These are phyloP conservation scores for Bolborhynchus lineola DNA, from an alignment of 2,113 vertebrate genomes.

Conservation along the genomic window DNA sequence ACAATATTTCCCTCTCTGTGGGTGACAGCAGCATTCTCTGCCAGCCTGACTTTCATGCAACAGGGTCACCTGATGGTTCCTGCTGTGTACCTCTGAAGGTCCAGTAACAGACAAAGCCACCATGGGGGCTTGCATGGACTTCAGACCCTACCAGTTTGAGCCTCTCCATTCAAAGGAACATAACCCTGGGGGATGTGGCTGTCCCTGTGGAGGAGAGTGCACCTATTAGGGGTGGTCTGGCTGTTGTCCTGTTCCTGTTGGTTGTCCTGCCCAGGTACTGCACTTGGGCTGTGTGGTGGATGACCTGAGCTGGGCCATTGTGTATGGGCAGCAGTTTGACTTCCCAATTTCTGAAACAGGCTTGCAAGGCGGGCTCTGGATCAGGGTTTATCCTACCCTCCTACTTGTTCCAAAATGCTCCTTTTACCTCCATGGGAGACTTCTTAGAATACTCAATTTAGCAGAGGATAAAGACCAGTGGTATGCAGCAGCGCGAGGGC, in stretches of 20 bases:
- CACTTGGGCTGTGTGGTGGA: background rate
- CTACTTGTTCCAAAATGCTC: accelerated
- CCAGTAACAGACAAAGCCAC: background rate
- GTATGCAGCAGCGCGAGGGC: background rate
- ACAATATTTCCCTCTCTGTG: background rate
- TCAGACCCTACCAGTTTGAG: background rate
- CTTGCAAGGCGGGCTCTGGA: background rate
- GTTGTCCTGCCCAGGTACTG: background rate
- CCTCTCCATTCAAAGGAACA: accelerated
- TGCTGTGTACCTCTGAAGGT: background rate
- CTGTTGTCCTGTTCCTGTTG: background rate
- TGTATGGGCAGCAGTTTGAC: accelerated
- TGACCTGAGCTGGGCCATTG: accelerated
- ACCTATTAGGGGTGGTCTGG: background rate
- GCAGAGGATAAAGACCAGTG: background rate
- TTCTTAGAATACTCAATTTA: background rate
- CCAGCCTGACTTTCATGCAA: background rate
- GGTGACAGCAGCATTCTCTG: background rate
- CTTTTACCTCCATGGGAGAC: background rate
- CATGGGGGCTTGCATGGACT: accelerated
- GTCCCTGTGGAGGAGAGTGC: background rate
- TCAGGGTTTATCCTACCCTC: background rate
- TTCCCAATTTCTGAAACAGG: background rate
- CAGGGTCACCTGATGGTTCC: background rate
- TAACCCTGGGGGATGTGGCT: background rate